Base-by-base conservation (phyloP, 2,797 vertebrate genomes). In the Thamnophis elegans region DNA sequence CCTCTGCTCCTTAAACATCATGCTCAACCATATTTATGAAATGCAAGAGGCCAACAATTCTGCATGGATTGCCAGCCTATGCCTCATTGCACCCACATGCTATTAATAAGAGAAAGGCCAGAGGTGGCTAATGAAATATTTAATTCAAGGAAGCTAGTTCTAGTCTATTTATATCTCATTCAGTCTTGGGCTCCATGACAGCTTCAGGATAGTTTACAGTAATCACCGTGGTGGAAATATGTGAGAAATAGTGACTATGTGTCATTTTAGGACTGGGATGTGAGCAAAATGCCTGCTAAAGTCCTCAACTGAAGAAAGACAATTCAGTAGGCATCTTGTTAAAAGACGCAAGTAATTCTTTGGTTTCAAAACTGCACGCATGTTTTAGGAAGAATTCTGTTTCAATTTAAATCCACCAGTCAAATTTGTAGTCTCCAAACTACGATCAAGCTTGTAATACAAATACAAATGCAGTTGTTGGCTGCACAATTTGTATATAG, bases 131-230 rank as follows among this genome's bases (percentile, higher is more conserved):
- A 42, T 68, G 82, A 91, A 91, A 90, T 91, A 53, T 53, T 92
- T 92, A 60, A 89, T 92, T 90, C 55, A 90, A 82, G 82, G n/a
- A 87, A 87, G n/a, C 58, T 28, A 5, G 20, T 9, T 16, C 25
- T 22, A 10, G 42, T 68, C 91, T 90, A 62, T 92, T 92, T 88
- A 87, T 90, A 62, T 62, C 91, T 87, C 88, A 55, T 85, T 90
- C 91, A 26, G 85, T 78, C 91, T 87, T 82, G 55, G 51, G 18
- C 32, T 53, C 42, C 51, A 42, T 73, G 12, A 42, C n/a, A 89
- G 59, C 60, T 10, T 32, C 90, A 47, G 62, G 28, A 78, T 20
- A 36, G 60, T 36, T 47, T 28, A 20, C 18, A 16, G 16, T 47
- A 90, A 42, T 32, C 54, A 87, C n/a, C 10, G 3, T 42, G 16